Base-by-base conservation (phyloP, 1,140 invertebrate genomes). In the Phthorimaea operculella region DNA sequence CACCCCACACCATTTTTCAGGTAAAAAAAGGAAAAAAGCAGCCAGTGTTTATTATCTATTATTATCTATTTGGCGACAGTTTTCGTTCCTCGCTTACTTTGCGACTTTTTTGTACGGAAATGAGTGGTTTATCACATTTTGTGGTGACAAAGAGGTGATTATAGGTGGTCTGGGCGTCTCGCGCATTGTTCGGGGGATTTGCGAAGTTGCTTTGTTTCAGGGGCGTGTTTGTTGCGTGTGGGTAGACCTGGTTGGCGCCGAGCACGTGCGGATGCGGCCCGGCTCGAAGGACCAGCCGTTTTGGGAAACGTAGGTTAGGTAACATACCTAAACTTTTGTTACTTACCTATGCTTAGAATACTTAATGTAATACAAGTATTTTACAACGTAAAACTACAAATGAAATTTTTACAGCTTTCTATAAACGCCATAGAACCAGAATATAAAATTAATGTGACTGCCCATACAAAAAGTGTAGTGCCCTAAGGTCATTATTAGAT, bases 1-100 rank as follows among this genome's bases (percentile, higher is more conserved):
- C 70, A 62, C 74, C 73, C 72, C 59, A 52, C 54, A 55, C 54
- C 48, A 64, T 66, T 77, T 79, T 79, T 78, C 74, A 76, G 74
- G 73, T 77, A 79, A 74, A 74, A 72, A 72, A 58, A 63, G 66
- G 59, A 60, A 67, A 70, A 69, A 72, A 62, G 14, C 48, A 59
- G 48, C 42, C 57, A 58, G 60, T 59, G 62, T 62, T 54, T 58
- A 52, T 59, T 58, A 66, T 71, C 33, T 71, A 63, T 73, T 71
- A 63, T 73, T 69, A 68, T 69, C 68, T 73, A 74, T 78, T 39
- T 76, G 52, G 36, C 18, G 45, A 55, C 28, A 48, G 36, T 39
- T 39, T 39, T 39, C 36, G 36, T 12, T 12, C 36, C 10, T 39
- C 36, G n/a, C n/a, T 39, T 28, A 28, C 21, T 28, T 28, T 42